A percentile compares a stretch with the other conserved stretches of the same genome.
These are phyloP conservation scores for Setophaga kirtlandii DNA, from an alignment of 2,113 vertebrate species.

Conservation along the genomic window DNA sequence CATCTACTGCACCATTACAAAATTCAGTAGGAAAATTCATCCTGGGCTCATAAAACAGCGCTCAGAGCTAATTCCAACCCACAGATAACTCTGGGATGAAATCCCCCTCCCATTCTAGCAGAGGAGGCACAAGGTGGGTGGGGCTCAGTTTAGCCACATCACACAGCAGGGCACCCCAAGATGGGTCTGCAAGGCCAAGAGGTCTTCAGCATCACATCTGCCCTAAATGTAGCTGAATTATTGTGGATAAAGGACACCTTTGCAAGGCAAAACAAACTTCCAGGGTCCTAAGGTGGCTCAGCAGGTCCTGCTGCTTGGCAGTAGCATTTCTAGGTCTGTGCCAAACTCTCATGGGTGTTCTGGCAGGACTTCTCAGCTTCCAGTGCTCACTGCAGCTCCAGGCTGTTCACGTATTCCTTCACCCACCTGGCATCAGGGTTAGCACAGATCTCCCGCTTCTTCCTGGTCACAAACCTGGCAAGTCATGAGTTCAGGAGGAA, in stretches of 20 bases:
- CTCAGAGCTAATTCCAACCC: neutral
- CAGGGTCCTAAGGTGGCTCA: neutral
- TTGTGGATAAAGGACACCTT: neutral
- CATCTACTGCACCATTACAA: accelerated
- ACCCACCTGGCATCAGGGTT: conserved; percentile 19
- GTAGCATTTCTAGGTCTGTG: neutral
- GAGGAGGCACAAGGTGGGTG: neutral
- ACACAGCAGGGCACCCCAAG: neutral
- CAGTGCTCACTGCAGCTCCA: conserved; percentile 41
- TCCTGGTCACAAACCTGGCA: conserved; percentile 51
- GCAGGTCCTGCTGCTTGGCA: neutral
- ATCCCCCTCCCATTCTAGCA: neutral
- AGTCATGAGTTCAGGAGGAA: neutral
- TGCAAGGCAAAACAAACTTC: neutral
- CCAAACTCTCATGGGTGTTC: neutral
- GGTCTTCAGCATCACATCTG: neutral
- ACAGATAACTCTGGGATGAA: neutral
- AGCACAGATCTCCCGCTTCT: conserved; percentile 22
- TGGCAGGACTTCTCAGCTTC: neutral
- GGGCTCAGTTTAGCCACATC: neutral
- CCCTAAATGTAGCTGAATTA: neutral
- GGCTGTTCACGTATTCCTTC: neutral
- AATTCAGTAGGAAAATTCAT: neutral
- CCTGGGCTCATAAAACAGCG: neutral
- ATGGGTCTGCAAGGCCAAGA: neutral